Percentiles rank a stretch among this genome's conserved stretches.
Conservation (phyloP, 2,888 invertebrate genomes). For the Protophormia terraenovae region DNA sequence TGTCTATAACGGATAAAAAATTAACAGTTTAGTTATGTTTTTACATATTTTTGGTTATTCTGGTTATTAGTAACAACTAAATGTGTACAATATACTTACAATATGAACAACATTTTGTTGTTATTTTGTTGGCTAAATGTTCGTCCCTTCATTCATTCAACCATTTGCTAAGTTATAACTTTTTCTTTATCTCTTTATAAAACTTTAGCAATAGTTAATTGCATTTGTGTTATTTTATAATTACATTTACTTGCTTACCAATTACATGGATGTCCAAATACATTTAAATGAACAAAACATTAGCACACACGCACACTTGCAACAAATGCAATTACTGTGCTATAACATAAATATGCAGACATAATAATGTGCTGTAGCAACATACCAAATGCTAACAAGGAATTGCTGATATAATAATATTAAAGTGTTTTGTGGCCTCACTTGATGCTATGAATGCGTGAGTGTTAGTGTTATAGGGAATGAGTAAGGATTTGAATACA, state of each 20-base stretch:
- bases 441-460: not conserved
- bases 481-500: not conserved
- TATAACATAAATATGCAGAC: not conserved
- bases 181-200: not conserved
- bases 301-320: not conserved
- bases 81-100: too few relatives aligned
- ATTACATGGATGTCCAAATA: not conserved
- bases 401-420: slow-evolving; percentile 26
- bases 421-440: not conserved
- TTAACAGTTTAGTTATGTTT: too few relatives aligned
- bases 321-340: not conserved
- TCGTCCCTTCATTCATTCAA: not conserved
- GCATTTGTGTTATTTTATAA: slow-evolving; percentile 39
- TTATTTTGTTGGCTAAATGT: not conserved
- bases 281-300: not conserved
- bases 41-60: not conserved
- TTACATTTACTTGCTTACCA: slow-evolving; percentile 27
- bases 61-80: not conserved
- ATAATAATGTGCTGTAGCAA: slow-evolving; percentile 4
- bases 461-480: not conserved
- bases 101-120: not conserved
- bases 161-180: not conserved
- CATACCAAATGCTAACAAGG: slow-evolving; percentile 15
- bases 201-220: slow-evolving; percentile 39
- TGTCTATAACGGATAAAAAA: not conserved